Base-by-base conservation (phyloP, 1,140 invertebrate species). In the Drosophila bocki region DNA sequence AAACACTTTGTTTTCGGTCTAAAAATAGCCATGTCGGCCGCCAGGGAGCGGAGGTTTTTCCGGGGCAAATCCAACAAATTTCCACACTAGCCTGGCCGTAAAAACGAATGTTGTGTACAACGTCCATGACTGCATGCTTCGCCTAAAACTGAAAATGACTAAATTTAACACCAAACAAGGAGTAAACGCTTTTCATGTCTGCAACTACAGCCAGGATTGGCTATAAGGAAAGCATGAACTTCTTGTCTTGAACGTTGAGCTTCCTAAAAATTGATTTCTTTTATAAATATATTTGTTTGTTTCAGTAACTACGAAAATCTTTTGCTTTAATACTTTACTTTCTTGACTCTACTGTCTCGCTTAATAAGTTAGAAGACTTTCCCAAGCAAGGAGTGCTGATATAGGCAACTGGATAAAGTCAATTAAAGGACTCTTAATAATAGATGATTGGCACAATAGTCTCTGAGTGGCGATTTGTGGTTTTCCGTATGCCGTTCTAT, bases 21-120 rank as follows among this genome's bases (percentile, higher is more conserved):
- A 88, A 90, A 88, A 90, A 88, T 88, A 88, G 59, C 51, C 19
- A 12, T 35, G 32, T 22, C 60, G 39, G 65, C 65, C 78, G 47
- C 74, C 50, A 62, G 84, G 80, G 69, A 77, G 64, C 59, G 58
- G 35, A 11, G 47, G 6, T 53, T 61, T 75, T 77, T 63, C 50
- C 45, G 59, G n/a, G 54, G 53, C 41, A 78, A 82, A 71, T 87
- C 41, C 45, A 71, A 81, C 64, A 71, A 51, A 76, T 76, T 65
- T 76, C 72, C 53, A 70, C 65, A 44, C 35, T 58, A 26, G 26
- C 50, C 50, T 56, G 26, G 35, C 57, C 39, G 41, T 76, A 58
- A 53, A 67, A 65, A 15, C 41, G 48, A 76, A 67, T 78, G 70
- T 74, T 74, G 68, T 77, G 54, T 56, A 68, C 37, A 35, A 35